A percentile compares a stretch with the other conserved stretches of the same genome.
Conservation (phyloP, 2,113 vertebrate genomes). For the Gymnogyps californianus region DNA sequence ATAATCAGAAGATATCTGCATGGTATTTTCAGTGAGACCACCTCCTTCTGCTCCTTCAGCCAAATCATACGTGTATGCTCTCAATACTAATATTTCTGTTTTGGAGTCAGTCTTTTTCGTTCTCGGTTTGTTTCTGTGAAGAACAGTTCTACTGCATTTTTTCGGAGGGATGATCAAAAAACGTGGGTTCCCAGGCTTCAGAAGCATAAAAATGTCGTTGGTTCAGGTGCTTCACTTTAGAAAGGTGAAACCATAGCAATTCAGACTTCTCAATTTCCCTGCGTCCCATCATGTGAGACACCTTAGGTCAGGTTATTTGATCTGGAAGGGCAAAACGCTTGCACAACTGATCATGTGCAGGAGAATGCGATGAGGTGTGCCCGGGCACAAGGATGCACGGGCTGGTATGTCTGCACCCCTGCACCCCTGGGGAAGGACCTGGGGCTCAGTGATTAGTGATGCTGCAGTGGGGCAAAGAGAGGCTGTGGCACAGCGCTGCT, state of each 20-base stretch:
- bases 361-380: background rate
- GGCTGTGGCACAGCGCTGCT: background rate
- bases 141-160: background rate
- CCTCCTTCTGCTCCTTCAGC: background rate
- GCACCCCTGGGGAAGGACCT: fast-evolving
- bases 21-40: background rate
- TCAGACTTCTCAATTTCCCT: slow-evolving; percentile 25
- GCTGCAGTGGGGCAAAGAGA: background rate
- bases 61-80: background rate
- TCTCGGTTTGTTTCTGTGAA: background rate
- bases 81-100: background rate
- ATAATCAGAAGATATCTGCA: background rate
- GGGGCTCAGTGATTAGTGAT: fast-evolving
- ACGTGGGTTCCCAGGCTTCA: background rate
- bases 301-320: slow-evolving; percentile 35
- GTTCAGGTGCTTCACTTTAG: slow-evolving; percentile 8
- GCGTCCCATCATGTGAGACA: slow-evolving; percentile 47
- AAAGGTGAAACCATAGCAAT: slow-evolving; percentile 45
- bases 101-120: background rate
- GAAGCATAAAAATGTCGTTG: background rate
- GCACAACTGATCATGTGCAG: background rate
- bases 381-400: fast-evolving
- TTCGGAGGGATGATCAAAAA: background rate
- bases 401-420: background rate
- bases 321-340: background rate